A percentile compares a stretch with the other conserved stretches of the same genome.
Evolutionary conservation across 2,888 invertebrate genomes (phyloP).

Genomic region (Agrochola macilenta): DNA sequence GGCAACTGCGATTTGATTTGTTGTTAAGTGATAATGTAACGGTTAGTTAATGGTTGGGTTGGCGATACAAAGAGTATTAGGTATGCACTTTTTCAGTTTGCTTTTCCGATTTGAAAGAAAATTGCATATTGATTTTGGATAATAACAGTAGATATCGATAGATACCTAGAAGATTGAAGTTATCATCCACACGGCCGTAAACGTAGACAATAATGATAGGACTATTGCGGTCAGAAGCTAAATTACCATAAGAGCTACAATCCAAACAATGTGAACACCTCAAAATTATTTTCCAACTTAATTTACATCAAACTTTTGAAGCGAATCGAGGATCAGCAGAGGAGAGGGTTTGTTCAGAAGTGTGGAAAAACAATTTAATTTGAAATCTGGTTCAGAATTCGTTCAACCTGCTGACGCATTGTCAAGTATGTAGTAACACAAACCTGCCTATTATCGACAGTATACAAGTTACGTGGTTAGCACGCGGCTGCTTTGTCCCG

Average conservation of each 20-base stretch:
- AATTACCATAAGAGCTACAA: not conserved
- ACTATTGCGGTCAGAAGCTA: not conserved
- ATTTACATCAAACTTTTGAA: not conserved
- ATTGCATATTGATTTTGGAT: not conserved
- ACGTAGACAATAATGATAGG: not conserved
- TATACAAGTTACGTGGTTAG: slow-evolving; percentile 21
- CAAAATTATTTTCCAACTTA: not conserved
- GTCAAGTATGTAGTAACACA: slow-evolving; percentile 16
- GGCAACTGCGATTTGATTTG: slow-evolving; percentile 22
- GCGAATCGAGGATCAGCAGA: not conserved
- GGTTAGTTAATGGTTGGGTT: slow-evolving; percentile 6
- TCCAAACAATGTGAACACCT: not conserved
- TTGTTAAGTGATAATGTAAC: slow-evolving; percentile 17
- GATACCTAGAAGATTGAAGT: not conserved
- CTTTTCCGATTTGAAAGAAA: not conserved
- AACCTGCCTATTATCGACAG: not conserved
- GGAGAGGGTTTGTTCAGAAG: not conserved
- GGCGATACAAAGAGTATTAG: not conserved
- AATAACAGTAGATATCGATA: no score
- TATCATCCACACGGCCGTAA: not conserved
- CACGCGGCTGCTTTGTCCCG: slow-evolving; percentile 50
- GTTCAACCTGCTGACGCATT: slow-evolving; percentile 24
- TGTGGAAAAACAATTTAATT: not conserved
- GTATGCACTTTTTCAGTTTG: not conserved
- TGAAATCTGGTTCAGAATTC: slow-evolving; percentile 34